Conservation (phyloP, 2,888 invertebrate genomes). For the Watsonalla cultraria region DNA sequence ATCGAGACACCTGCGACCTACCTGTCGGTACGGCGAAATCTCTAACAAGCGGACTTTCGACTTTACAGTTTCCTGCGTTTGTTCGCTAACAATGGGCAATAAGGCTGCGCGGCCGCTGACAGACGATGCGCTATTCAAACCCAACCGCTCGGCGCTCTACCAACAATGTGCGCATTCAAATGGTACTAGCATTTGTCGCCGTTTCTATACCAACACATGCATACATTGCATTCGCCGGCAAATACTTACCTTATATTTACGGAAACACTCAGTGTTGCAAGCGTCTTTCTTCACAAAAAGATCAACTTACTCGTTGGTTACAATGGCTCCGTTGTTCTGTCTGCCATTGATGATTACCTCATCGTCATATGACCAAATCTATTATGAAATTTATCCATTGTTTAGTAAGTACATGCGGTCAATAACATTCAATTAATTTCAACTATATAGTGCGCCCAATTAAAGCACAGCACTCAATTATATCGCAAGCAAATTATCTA, state of each 20-base stretch:
- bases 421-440: too few species aligned
- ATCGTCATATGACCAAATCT: not conserved
- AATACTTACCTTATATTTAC: slow-evolving; percentile 9
- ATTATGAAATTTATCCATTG: not conserved
- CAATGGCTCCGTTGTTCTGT: not conserved
- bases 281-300: slow-evolving; percentile 5
- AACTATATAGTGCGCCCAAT: too few species aligned
- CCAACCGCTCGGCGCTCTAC: slow-evolving; percentile 38
- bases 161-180: slow-evolving; percentile 50
- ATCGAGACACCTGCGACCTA: slow-evolving; percentile 71
- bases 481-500: too few species aligned
- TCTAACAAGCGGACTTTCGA: slow-evolving; percentile 66
- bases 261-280: not conserved
- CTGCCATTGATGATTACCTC: not conserved
- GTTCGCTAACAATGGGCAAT: slow-evolving; percentile 70
- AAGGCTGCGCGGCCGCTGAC: slow-evolving; percentile 56
- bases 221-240: slow-evolving; percentile 15
- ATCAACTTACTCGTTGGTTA: not conserved
- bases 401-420: not conserved
- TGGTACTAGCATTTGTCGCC: slow-evolving; percentile 16
- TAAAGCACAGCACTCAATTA: too few species aligned
- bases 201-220: slow-evolving; percentile 13
- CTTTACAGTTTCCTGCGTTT: slow-evolving; percentile 76
- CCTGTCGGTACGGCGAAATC: slow-evolving; percentile 68
- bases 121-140: slow-evolving; percentile 61